A percentile compares a stretch with the other conserved stretches of the same genome.
phyloP scores from a whole-genome alignment of 2,888 invertebrate species.

The Caenorhabditis sp. region DNA sequence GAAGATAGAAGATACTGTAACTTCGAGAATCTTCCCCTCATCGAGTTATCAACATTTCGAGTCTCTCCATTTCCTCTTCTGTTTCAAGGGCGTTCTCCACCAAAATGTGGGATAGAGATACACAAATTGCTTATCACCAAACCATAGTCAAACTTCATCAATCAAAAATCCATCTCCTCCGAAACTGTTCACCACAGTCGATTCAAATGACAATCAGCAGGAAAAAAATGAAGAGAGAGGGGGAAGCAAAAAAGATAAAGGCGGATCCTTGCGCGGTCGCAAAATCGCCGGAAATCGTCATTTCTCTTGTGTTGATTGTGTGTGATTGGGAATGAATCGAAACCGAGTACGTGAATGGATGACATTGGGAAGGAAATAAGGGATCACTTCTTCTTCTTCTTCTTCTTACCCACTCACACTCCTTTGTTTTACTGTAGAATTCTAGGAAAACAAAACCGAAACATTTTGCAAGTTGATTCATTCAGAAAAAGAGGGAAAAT shows the following conservation, averaged over 20 bases:
- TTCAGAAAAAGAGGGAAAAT: constrained; percentile 17
- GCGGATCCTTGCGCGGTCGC: constrained; percentile 37
- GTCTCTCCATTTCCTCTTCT: background rate
- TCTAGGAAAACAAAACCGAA: constrained; percentile 14
- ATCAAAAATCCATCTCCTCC: constrained; percentile 62
- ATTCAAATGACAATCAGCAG: constrained; percentile 41
- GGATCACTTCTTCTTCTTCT: constrained; percentile 27
- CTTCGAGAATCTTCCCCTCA: background rate
- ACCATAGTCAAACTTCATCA: constrained; percentile 60
- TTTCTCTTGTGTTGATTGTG: constrained; percentile 42
- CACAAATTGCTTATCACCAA: constrained; percentile 37
- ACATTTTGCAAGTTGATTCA: constrained; percentile 40
- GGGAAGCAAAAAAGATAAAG: constrained; percentile 41
- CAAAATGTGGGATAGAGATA: constrained; percentile 31
- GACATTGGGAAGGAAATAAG: constrained; percentile 42
- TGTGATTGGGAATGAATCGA: constrained; percentile 33
- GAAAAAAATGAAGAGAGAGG: constrained; percentile 18
- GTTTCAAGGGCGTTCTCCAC: constrained; percentile 56
- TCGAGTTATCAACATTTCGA: constrained; percentile 34
- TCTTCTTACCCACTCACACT: constrained; percentile 1
- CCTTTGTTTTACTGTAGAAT: constrained; percentile 22
- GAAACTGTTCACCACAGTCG: constrained; percentile 47
- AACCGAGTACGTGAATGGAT: constrained; percentile 32
- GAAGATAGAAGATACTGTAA: constrained; percentile 30
- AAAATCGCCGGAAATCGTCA: constrained; percentile 54